Conservation (phyloP, 2,797 vertebrate genomes). For the Mus caroli region DNA sequence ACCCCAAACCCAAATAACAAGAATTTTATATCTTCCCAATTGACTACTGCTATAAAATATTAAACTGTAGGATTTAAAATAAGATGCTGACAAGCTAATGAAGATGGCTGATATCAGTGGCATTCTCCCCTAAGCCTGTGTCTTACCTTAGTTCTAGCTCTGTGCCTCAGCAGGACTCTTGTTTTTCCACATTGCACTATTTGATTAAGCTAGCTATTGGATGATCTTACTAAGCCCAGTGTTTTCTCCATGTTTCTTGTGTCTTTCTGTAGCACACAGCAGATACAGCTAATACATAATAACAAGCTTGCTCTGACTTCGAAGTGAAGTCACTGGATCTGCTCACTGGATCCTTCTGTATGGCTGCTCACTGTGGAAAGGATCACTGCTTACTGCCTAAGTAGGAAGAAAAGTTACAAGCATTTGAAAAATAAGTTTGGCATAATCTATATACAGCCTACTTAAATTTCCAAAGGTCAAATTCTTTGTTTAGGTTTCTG, state of each 20-base stretch:
- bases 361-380: conserved; percentile 56
- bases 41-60: conserved; percentile 83
- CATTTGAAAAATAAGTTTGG: conserved; percentile 58
- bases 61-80: conserved; percentile 78
- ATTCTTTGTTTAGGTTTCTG: conserved; percentile 62
- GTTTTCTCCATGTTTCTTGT: conserved; percentile 61
- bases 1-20: conserved; percentile 72
- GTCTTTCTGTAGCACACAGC: conserved; percentile 39
- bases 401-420: conserved; percentile 61
- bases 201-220: conserved; percentile 57
- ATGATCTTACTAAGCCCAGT: conserved; percentile 42
- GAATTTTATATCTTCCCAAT: conserved; percentile 84
- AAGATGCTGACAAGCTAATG: conserved; percentile 82
- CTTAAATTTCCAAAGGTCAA: conserved; percentile 67
- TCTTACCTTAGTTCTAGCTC: conserved; percentile 51
- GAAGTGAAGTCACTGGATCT: background rate
- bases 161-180: conserved; percentile 26
- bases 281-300: conserved; percentile 54
- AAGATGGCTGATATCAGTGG: conserved; percentile 80
- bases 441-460: conserved; percentile 12
- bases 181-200: conserved; percentile 56
- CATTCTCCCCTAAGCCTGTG: conserved; percentile 76
- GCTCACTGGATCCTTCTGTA: conserved; percentile 57
- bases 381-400: conserved; percentile 58
- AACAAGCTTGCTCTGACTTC: conserved; percentile 62